Conservation (phyloP, 1,140 invertebrate genomes). For the Apis laboriosa region DNA sequence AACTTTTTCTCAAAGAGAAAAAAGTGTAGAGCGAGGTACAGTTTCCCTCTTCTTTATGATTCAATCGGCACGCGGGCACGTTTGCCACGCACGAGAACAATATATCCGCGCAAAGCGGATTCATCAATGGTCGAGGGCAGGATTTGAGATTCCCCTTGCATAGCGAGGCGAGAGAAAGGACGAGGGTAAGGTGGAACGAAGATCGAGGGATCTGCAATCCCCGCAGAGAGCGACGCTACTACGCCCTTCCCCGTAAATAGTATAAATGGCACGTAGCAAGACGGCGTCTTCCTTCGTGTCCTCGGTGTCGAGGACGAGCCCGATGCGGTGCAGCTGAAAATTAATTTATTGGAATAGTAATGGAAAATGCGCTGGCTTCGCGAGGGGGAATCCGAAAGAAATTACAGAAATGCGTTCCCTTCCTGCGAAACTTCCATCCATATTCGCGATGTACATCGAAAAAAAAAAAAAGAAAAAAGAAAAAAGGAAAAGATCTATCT, state of each 20-base stretch:
- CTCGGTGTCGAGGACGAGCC: slow-evolving; percentile 40
- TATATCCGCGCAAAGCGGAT: slow-evolving; percentile 71
- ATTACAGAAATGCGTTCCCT: slow-evolving; percentile 52
- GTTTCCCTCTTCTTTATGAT: slow-evolving; percentile 39
- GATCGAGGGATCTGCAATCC: slow-evolving; percentile 49
- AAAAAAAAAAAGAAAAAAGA: not conserved
- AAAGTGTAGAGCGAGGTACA: no score
- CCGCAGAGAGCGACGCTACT: slow-evolving; percentile 63
- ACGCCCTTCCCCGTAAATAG: slow-evolving; percentile 54
- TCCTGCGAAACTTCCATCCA: slow-evolving; percentile 6
- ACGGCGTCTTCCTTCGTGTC: slow-evolving; percentile 37
- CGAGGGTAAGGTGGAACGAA: slow-evolving; percentile 35
- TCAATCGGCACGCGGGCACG: slow-evolving; percentile 22
- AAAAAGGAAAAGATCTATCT: no score
- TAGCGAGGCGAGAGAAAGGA: slow-evolving; percentile 44
- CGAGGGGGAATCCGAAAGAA: slow-evolving; percentile 35
- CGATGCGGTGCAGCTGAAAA: slow-evolving; percentile 61
- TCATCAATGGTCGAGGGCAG: slow-evolving; percentile 70
- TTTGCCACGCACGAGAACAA: slow-evolving; percentile 70
- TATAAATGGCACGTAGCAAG: slow-evolving; percentile 71
- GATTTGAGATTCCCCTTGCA: slow-evolving; percentile 69
- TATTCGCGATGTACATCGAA: not conserved
- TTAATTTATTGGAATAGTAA: slow-evolving; percentile 73
- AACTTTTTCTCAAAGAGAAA: no score
- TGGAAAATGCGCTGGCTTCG: slow-evolving; percentile 65